Evolutionary conservation across 2,888 invertebrate species (phyloP).

Genomic region (Petrophora chlorosata): DNA sequence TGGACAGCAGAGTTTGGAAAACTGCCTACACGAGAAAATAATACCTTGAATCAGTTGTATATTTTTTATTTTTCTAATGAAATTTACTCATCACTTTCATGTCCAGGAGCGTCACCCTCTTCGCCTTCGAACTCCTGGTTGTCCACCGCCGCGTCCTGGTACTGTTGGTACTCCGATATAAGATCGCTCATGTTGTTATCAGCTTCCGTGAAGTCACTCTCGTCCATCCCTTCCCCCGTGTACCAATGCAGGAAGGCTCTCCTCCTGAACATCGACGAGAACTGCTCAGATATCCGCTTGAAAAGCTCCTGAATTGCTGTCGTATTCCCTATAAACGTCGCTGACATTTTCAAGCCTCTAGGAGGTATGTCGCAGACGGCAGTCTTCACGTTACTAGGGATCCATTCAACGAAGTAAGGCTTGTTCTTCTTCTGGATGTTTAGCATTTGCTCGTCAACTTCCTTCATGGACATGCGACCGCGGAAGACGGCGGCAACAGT

Average conservation of each 20-base stretch:
- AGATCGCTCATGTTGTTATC: slow-evolving; percentile 96
- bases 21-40: no score
- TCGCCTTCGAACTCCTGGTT: slow-evolving; percentile 88
- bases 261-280: slow-evolving; percentile 95
- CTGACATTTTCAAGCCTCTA: slow-evolving; percentile 90
- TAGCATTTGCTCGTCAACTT: slow-evolving; percentile 92
- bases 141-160: slow-evolving; percentile 93
- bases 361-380: slow-evolving; percentile 92
- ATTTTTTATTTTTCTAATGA: no score
- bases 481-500: slow-evolving; percentile 95
- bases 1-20: no score
- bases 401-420: slow-evolving; percentile 91
- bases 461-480: slow-evolving; percentile 96
- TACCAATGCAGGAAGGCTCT: slow-evolving; percentile 99
- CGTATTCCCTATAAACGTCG: slow-evolving; percentile 93
- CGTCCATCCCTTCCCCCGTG: slow-evolving; percentile 98
- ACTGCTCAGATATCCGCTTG: slow-evolving; percentile 93
- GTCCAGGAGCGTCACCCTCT: slow-evolving; percentile 55
- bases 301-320: slow-evolving; percentile 94
- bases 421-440: slow-evolving; percentile 90
- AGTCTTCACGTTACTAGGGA: slow-evolving; percentile 90
- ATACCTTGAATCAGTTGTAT: no score
- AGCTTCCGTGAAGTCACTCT: slow-evolving; percentile 96
- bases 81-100: not conserved
- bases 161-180: slow-evolving; percentile 95